phyloP scores from a whole-genome alignment of 2,888 invertebrate species.

The Pantelozetes paolii region DNA sequence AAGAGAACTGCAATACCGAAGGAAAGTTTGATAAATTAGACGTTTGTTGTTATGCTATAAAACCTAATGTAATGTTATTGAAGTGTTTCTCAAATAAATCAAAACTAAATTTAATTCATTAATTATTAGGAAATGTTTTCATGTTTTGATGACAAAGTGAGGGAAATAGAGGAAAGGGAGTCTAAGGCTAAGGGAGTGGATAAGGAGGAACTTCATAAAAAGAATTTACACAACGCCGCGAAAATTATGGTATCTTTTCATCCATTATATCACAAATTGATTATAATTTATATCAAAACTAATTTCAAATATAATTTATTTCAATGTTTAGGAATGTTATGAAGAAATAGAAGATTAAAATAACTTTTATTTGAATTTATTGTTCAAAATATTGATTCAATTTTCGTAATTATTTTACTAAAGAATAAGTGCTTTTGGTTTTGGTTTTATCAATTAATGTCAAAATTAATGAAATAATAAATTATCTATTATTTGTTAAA shows the following conservation, averaged over 20 bases:
- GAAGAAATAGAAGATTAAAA: slow-evolving; percentile 24
- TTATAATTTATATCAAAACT: background rate
- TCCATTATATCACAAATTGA: background rate
- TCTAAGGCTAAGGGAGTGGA: background rate
- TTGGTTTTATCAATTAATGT: background rate
- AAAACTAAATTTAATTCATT: background rate
- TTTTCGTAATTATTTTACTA: too few relatives aligned
- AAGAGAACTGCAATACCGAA: background rate
- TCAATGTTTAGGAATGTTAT: slow-evolving; percentile 3
- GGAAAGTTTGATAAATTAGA: slow-evolving; percentile 1
- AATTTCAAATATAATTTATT: background rate
- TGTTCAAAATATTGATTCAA: too few relatives aligned
- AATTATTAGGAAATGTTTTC: slow-evolving; percentile 10
- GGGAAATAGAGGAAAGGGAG: background rate
- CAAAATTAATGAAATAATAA: background rate
- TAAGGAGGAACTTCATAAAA: background rate
- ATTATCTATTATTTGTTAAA: background rate
- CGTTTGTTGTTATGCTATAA: slow-evolving; percentile 6
- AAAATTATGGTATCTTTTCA: slow-evolving; percentile 1
- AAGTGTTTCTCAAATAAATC: background rate
- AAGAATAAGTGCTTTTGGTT: too few relatives aligned
- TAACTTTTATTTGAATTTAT: too few relatives aligned
- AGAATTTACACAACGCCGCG: slow-evolving; percentile 25
- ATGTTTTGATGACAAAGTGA: slow-evolving; percentile 3
- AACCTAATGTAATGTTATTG: slow-evolving; percentile 2